Evolutionary conservation across 1,140 invertebrate genomes (phyloP), one percentile per base, ranked within the genome.

Genomic region (Leguminivora glycinivorella): DNA sequence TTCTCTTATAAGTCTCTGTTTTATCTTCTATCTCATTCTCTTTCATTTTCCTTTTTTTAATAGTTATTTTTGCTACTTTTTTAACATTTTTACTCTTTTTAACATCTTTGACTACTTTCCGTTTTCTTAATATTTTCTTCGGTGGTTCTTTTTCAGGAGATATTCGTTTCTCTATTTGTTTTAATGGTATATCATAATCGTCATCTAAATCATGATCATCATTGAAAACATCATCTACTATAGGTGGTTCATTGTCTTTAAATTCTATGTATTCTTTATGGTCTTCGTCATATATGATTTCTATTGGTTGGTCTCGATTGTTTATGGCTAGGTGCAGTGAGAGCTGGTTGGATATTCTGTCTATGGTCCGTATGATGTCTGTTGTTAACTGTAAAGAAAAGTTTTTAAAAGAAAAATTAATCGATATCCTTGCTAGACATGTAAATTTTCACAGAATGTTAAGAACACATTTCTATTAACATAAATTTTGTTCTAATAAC

Each of bases 301-400:
- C 58, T 0, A 63, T 63, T n/a, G 58, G 58, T 29, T 63, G 25
- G 1, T 31, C 26, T 63, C 17, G 19, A 7, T 29, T 6, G n/a
- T 29, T 14, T 29, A 29, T 29, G 25, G 58, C 17, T 9, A 63
- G 58, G 7, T 17, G 25, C 4, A 29, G 58, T 29, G 58, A 24
- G 1, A 70, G 34, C 56, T 70, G 38, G 56, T 40, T 56, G 17
- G 52, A 24, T 56, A 31, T 26, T 4, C 68, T 12, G 56, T 70
- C 68, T 58, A 70, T 70, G 26, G 68, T 34, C 12, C 68, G 68
- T 12, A 70, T 56, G n/a, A 14, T 14, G 29, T 58, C 52, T 7
- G 68, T 43, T 26, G 68, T 70, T 70, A 70, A 56, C 68, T 70
- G 68, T 7, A 47, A 58, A 3, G 17, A 56, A 56, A 26, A 29